Evolutionary conservation across 2,113 vertebrate species (phyloP), one percentile per base, ranked within the genome.

Genomic region (Dolichotis patagonum): DNA sequence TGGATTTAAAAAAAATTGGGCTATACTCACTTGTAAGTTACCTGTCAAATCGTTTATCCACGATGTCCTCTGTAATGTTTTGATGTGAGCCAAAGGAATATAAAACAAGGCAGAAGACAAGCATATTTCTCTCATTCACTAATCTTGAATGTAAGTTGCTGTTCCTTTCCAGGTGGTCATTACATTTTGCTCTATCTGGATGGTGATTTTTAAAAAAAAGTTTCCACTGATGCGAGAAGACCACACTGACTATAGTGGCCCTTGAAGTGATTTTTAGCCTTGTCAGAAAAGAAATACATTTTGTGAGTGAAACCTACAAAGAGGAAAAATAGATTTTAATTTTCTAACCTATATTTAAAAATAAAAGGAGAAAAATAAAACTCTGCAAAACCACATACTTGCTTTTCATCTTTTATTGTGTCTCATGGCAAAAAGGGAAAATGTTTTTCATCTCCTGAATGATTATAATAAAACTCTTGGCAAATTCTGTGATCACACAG

Each of bases 141-240:
- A 91, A 96, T 83, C 85, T 87, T 82, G 83, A 88, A 94, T 80
- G 92, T 90, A 93, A 43, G 96, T 30, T 10, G 95, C 86, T 41
- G 7, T 56, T 96, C 97, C 60, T 63, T 87, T 96, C 93, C n/a
- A 96, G 75, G n/a, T 62, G 41, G 67, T 78, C 84, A 69, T 65
- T 81, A 62, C 78, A 92, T 96, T 97, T 94, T 98, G 58, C 95
- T 82, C 92, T 97, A 81, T 71, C 85, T 88, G 3, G 17, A 71
- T 75, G 67, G 56, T 80, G 11, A 69, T 38, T 28, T 91, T 65
- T 43, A 5, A 22, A 41, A 73, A 22, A 77, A 75, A 43, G 26
- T 95, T 87, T 54, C 26, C 13, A 63, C 12, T 92, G 95, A 54
- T 30, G 7, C 26, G 5, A 82, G 24, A 60, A 6, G 46, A 38